These are phyloP conservation scores for Brassicogethes aeneus DNA, from an alignment of 2,888 invertebrate genomes.

Conservation along the genomic window DNA sequence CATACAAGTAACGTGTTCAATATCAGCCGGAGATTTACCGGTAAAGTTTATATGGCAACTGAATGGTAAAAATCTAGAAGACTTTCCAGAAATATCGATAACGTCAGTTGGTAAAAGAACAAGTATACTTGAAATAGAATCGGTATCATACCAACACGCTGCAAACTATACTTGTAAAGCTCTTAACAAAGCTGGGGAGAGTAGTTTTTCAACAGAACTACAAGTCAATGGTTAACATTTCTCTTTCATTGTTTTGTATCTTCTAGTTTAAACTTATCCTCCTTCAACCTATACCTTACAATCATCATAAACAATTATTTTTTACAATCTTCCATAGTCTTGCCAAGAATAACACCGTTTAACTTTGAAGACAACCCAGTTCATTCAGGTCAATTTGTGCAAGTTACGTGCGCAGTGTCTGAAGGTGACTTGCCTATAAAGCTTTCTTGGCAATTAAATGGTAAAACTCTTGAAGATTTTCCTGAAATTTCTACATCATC, in stretches of 20 bases:
- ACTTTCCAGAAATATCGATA: slow-evolving; percentile 22
- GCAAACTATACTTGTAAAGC: slow-evolving; percentile 51
- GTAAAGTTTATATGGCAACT: slow-evolving; percentile 59
- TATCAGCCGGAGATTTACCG: slow-evolving; percentile 61
- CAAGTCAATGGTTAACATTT: slow-evolving; percentile 45
- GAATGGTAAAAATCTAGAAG: slow-evolving; percentile 44
- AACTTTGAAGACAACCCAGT: slow-evolving; percentile 55
- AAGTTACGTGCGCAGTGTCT: slow-evolving; percentile 52
- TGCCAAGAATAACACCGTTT: slow-evolving; percentile 57
- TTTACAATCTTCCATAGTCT: slow-evolving; percentile 51
- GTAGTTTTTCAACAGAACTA: slow-evolving; percentile 42
- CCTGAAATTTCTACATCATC: slow-evolving; percentile 29
- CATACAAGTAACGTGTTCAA: slow-evolving; percentile 57
- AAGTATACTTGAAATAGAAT: slow-evolving; percentile 53
- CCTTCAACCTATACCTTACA: no score
- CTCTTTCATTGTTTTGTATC: not conserved
- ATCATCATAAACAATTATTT: no score
- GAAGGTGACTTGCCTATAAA: slow-evolving; percentile 56
- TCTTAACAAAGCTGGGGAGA: slow-evolving; percentile 44
- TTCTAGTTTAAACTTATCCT: not conserved
- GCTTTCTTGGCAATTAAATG: slow-evolving; percentile 53
- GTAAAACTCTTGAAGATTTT: slow-evolving; percentile 29
- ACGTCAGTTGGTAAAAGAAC: slow-evolving; percentile 43
- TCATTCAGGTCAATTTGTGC: slow-evolving; percentile 52
- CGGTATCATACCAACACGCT: slow-evolving; percentile 44